Percentiles rank a stretch among this genome's conserved stretches.
phyloP scores from a whole-genome alignment of 2,888 invertebrate species.

The Agonopterix heracliana region DNA sequence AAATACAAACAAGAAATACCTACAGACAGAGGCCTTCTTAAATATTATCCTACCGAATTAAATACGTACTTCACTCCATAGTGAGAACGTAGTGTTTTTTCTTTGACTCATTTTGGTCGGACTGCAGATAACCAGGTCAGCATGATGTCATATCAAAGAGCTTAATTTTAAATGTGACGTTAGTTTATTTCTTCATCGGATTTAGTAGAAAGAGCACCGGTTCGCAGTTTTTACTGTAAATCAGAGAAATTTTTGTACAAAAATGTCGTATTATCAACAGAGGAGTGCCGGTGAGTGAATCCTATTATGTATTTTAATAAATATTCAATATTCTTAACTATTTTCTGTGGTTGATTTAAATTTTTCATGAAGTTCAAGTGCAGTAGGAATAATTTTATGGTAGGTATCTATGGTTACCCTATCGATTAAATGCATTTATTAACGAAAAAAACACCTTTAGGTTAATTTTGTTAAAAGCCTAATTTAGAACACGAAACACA shows the following conservation, averaged over 20 bases:
- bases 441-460: no score
- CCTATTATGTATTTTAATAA: neutral
- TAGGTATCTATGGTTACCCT: no score
- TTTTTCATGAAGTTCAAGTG: no score
- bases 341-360: no score
- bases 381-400: no score
- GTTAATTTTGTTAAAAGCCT: no score
- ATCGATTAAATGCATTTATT: no score
- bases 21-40: slow-evolving; percentile 24
- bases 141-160: slow-evolving; percentile 60
- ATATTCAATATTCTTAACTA: no score
- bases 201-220: slow-evolving; percentile 32
- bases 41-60: slow-evolving; percentile 27
- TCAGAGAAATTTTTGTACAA: slow-evolving; percentile 6
- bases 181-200: slow-evolving; percentile 39
- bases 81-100: slow-evolving; percentile 25
- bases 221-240: neutral
- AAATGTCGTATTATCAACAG: slow-evolving; percentile 50
- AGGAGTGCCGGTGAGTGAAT: slow-evolving; percentile 48
- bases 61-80: slow-evolving; percentile 12
- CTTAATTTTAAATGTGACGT: slow-evolving; percentile 71
- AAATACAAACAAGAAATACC: slow-evolving; percentile 17
- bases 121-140: slow-evolving; percentile 52
- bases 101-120: slow-evolving; percentile 26
- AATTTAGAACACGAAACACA: no score